Evolutionary conservation across 2,113 vertebrate genomes (phyloP), one percentile per base, ranked within the genome.

Genomic region (Collichthys lucidus): DNA sequence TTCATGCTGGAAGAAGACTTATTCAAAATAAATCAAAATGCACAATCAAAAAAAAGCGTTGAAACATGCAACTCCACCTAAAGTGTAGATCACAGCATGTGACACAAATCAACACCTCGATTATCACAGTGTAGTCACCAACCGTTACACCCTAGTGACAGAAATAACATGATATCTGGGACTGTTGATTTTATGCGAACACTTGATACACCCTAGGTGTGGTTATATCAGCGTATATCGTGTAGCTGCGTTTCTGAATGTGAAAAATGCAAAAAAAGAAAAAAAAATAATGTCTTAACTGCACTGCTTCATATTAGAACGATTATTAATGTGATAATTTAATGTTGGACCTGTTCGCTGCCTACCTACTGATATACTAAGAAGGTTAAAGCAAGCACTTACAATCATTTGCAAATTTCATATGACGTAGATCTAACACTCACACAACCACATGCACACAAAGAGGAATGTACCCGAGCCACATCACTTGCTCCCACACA

Each of bases 401-500:
- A 44, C 15, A 72, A 63, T 53, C 22, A 67, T 19, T 68, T 81
- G 55, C 57, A 81, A 84, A 61, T 74, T 50, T 65, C 55, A 24
- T 8, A 49, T 74, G 77, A 84, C 63, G 35, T 26, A 35, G 15
- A 12, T 40, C 26, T 6, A 26, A 66, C 52, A 66, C 76, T 67
- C 47, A 56, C 60, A 50, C 70, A 14, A 40, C 14, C 57, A 26
- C 9, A 31, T 0, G 14, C 67, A 67, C 24, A 53, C 62, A 67
- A 55, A 5, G 10, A 14, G 44, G 19, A 86, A 81, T 75, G 31
- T 31, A 79, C 65, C 71, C 22, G 11, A 47, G 71, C 75, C 67
- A 79, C 59, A 50, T 80, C 81, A 74, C 70, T 75, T 44, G 7
- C 61, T 78, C 7, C 17, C 24, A 46, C 67, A 86, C 71, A 74